Conservation (phyloP, 2,797 vertebrate genomes). For the Chiroxiphia lanceolata region DNA sequence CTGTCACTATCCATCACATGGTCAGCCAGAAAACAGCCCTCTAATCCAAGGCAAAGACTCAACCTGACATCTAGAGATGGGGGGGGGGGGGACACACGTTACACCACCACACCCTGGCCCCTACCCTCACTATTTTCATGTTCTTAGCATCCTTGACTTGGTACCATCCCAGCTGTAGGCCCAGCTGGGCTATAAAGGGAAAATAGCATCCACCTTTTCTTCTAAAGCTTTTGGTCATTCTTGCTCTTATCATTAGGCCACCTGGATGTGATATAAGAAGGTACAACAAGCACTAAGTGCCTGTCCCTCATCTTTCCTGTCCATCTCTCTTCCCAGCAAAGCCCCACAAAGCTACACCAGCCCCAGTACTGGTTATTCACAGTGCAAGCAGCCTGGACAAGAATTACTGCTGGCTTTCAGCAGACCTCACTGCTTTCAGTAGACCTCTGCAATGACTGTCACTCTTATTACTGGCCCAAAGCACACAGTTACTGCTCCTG, state of each 20-base stretch:
- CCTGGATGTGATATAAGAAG: not conserved
- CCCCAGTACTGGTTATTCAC: not conserved
- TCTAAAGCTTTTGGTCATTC: not conserved
- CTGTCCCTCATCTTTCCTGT: not conserved
- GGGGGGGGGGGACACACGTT: fast-evolving
- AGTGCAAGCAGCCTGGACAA: not conserved
- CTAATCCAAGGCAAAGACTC: not conserved
- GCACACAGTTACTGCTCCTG: not conserved
- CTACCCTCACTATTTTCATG: not conserved
- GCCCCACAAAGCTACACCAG: not conserved
- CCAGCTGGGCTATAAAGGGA: not conserved
- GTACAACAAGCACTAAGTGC: not conserved
- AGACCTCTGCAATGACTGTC: not conserved
- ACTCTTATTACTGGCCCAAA: not conserved
- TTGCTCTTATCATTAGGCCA: not conserved
- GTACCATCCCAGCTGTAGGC: not conserved
- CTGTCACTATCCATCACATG: not conserved
- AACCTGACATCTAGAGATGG: not conserved
- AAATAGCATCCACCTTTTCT: not conserved
- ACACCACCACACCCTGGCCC: not conserved
- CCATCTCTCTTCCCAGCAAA: not conserved
- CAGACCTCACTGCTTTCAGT: not conserved
- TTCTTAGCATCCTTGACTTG: not conserved
- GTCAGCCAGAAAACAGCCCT: not conserved
- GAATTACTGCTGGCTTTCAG: not conserved